phyloP scores from a whole-genome alignment of 1,140 invertebrate species.

The Portunus trituberculatus region DNA sequence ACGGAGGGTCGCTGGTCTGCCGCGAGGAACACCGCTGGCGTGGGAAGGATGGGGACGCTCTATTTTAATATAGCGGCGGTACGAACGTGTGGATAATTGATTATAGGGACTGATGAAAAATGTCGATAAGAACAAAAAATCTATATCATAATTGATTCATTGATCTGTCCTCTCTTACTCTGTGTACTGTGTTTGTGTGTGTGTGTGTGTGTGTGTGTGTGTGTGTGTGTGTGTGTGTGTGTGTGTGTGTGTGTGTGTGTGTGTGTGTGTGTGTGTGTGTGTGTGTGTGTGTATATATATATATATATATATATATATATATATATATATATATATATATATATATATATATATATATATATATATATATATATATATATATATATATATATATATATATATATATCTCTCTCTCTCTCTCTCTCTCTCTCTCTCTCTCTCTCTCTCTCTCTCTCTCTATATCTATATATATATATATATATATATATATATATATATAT shows the following conservation, averaged over 20 bases:
- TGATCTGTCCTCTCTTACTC: too few species aligned
- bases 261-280: slow-evolving; percentile 49
- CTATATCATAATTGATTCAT: too few species aligned
- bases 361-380: slow-evolving; percentile 53
- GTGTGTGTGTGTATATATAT: slow-evolving; percentile 39
- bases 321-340: neutral
- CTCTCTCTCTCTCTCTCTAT: too few species aligned
- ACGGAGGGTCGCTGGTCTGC: neutral
- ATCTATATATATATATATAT: too few species aligned
- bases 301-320: slow-evolving; percentile 24
- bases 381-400: slow-evolving; percentile 29
- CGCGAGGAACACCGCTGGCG: neutral
- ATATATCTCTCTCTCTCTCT: too few species aligned
- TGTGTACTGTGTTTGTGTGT: too few species aligned
- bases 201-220: slow-evolving; percentile 46
- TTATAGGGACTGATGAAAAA: neutral
- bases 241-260: slow-evolving; percentile 42
- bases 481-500: too few species aligned
- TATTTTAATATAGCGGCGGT: neutral
- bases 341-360: slow-evolving; percentile 26
- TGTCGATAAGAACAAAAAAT: too few species aligned
- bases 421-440: too few species aligned
- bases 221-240: slow-evolving; percentile 48
- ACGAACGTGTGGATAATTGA: neutral
- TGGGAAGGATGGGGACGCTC: slow-evolving; percentile 7